These are phyloP conservation scores for Drosophila sordidapex DNA, from an alignment of 2,888 invertebrate species.

Conservation along the genomic window DNA sequence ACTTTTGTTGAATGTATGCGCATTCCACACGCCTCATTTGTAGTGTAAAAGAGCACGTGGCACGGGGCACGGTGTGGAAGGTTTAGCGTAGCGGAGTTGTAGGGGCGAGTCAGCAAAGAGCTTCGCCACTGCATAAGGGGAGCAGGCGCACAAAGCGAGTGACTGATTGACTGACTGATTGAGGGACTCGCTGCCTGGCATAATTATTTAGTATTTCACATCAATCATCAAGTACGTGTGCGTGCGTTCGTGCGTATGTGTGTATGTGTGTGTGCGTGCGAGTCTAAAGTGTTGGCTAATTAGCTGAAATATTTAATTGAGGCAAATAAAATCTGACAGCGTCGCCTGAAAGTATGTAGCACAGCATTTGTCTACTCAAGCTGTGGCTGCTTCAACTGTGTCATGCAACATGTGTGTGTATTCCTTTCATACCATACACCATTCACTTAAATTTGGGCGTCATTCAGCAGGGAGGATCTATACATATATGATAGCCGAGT, in stretches of 20 bases:
- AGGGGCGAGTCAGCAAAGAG: neutral
- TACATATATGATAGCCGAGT: neutral
- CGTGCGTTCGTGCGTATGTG: constrained; percentile 17
- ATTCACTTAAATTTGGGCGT: neutral
- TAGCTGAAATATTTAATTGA: constrained; percentile 76
- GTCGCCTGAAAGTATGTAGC: constrained; percentile 52
- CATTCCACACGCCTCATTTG: constrained; percentile 42
- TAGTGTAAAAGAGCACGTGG: neutral
- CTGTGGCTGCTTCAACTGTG: neutral
- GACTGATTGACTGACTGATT: constrained; percentile 25
- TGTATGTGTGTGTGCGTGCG: constrained; percentile 35
- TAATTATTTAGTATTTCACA: constrained; percentile 69
- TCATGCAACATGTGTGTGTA: neutral
- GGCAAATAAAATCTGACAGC: constrained; percentile 67
- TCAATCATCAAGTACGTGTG: constrained; percentile 57
- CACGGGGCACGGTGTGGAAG: neutral
- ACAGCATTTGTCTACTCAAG: constrained; percentile 13
- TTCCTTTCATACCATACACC: neutral
- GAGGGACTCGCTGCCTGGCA: constrained; percentile 39
- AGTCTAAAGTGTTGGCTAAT: constrained; percentile 73
- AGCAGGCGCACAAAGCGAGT: neutral
- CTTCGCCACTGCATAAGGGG: neutral
- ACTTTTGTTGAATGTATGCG: constrained; percentile 38
- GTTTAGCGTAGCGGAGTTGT: no score
- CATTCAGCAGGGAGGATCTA: neutral